Percentiles rank a stretch among this genome's conserved stretches.
Evolutionary conservation across 2,888 invertebrate genomes (phyloP).

Genomic region (Stenodema calcarata): DNA sequence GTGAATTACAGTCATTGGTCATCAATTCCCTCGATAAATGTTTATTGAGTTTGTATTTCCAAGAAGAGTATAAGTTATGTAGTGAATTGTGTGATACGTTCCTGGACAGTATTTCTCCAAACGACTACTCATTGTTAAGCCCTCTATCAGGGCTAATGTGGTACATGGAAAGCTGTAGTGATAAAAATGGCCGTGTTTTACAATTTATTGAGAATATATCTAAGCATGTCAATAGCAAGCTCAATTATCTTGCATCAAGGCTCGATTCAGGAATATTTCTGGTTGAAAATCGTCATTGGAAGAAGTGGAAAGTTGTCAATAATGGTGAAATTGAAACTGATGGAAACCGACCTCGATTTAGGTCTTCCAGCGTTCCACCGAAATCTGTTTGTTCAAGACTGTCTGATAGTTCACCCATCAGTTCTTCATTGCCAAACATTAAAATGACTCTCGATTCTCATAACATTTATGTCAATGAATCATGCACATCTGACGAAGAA

Average conservation of each 20-base stretch:
- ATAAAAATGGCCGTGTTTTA: constrained; percentile 60
- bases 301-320: constrained; percentile 57
- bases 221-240: constrained; percentile 59
- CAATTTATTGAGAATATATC: constrained; percentile 63
- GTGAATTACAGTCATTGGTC: constrained; percentile 67
- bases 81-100: constrained; percentile 68
- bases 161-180: constrained; percentile 54
- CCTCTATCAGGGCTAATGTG: constrained; percentile 65
- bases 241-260: constrained; percentile 63
- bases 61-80: constrained; percentile 69
- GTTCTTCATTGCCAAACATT: constrained; percentile 34
- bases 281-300: constrained; percentile 62
- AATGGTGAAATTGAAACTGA: constrained; percentile 32
- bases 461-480: constrained; percentile 26
- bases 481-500: constrained; percentile 40
- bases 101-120: constrained; percentile 64
- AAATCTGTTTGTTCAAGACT: background rate
- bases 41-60: constrained; percentile 68
- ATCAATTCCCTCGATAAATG: constrained; percentile 70
- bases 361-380: constrained; percentile 28
- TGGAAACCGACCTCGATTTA: background rate
- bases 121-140: constrained; percentile 65
- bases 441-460: constrained; percentile 27
- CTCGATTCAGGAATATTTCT: constrained; percentile 68
- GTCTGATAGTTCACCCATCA: background rate